Base-by-base conservation (phyloP, 2,888 invertebrate species). In the Laspeyria flexula region DNA sequence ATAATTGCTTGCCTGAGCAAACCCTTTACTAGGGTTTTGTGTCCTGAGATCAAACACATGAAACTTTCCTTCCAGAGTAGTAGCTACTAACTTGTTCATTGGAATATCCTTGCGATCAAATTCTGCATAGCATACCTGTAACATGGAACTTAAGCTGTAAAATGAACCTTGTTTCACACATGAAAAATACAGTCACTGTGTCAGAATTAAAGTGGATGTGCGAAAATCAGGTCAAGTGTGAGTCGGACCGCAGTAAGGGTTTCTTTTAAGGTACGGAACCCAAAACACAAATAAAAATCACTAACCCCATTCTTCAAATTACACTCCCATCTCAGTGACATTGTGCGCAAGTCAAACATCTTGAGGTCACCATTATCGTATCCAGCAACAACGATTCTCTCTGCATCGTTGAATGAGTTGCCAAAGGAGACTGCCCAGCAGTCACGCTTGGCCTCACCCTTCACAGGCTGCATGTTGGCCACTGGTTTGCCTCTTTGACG, bases 321-420 rank as follows among this genome's bases (percentile, higher is more conserved):
- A 41, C 96, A 96, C 77, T 99, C 98, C 98, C 98, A 99, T 73
- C 95, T 92, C 0, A 98, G 86, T 0, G 95, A 92, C 96, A 98
- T 96, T 3, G 95, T 95, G 53, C 96, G 94, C 18, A 99, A 90
- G 83, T 99, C 98, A 81, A 97, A 99, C 88, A 99, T 94, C 87
- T 99, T 99, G 1, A 99, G 86, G 78, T 99, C 99, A 0, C 99
- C 99, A 83, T 99, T 99, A 77, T 99, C 99, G 76, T 98, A 99
- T 0, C 99, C 99, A 7, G 98, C 97, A 18, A 95, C 96, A 0
- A 99, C 95, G 47, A 96, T 93, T 48, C 99, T 94, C 71, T 99
- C 98, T 21, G 96, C 94, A 37, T 96, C 95, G 79, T 96, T 97
- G 86, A 96, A 97, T 0, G 98, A 96, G 88, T 99, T 96, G 0